Conservation (phyloP, 2,888 invertebrate genomes). For the Drosophila pseudotakahashii region DNA sequence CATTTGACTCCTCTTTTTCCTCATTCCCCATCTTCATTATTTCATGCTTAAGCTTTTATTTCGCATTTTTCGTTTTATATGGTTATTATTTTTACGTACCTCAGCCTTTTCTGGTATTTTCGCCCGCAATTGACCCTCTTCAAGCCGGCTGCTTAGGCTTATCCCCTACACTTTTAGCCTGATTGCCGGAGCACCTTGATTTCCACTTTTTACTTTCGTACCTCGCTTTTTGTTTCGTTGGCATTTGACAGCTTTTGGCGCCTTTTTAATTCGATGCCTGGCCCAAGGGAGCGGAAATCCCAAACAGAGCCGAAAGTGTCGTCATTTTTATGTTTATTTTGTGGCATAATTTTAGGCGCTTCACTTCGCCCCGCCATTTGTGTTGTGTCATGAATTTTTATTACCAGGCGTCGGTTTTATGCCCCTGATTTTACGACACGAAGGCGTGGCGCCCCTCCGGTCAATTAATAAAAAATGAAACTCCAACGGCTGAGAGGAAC, state of each 20-base stretch:
- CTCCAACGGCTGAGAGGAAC: constrained; percentile 6
- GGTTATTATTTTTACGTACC: constrained; percentile 32
- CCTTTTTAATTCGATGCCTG: constrained; percentile 66
- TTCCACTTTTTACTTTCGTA: constrained; percentile 23
- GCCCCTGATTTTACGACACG: constrained; percentile 18
- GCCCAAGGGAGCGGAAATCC: constrained; percentile 32
- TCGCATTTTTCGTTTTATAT: constrained; percentile 29
- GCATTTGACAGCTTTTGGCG: constrained; percentile 72
- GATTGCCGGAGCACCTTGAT: constrained; percentile 21
- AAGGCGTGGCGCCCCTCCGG: constrained; percentile 31
- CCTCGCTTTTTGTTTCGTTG: constrained; percentile 39
- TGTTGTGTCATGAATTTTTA: constrained; percentile 66
- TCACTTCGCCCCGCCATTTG: constrained; percentile 28
- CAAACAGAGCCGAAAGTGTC: constrained; percentile 28
- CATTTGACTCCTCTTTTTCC: constrained; percentile 25
- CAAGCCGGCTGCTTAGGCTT: constrained; percentile 32
- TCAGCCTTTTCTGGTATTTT: constrained; percentile 40
- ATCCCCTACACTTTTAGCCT: constrained; percentile 50
- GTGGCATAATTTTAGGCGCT: constrained; percentile 56
- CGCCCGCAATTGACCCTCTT: constrained; percentile 45
- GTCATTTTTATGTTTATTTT: constrained; percentile 59
- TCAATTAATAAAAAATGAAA: constrained; percentile 66
- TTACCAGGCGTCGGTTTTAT: constrained; percentile 52
- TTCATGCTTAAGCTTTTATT: constrained; percentile 51
- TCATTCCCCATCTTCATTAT: constrained; percentile 47